phyloP scores from a whole-genome alignment of 1,140 invertebrate genomes.

The Camponotus floridanus region DNA sequence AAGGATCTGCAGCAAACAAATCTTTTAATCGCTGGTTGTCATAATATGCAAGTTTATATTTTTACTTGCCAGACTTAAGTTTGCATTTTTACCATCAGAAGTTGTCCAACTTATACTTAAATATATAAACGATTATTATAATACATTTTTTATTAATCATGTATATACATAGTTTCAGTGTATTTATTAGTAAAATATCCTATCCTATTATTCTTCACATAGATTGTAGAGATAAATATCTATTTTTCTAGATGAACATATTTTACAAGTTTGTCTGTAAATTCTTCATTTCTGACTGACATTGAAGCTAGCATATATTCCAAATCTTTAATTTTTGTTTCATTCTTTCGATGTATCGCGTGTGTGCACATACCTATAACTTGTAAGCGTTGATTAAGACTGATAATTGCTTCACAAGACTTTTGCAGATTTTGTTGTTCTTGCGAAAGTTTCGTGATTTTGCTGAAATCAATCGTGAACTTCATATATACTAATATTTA shows the following conservation, averaged over 20 bases:
- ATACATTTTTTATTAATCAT: constrained; percentile 86
- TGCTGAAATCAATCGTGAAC: constrained; percentile 71
- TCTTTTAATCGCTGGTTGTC: constrained; percentile 81
- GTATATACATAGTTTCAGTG: constrained; percentile 53
- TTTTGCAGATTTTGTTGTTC: constrained; percentile 78
- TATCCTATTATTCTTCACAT: constrained; percentile 47
- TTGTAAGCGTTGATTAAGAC: constrained; percentile 80
- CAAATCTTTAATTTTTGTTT: constrained; percentile 68
- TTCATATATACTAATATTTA: background rate
- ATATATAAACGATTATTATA: constrained; percentile 81
- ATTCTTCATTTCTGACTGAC: background rate
- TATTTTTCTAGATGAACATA: constrained; percentile 52
- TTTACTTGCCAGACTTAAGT: constrained; percentile 65
- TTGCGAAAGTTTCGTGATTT: constrained; percentile 78
- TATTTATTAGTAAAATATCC: constrained; percentile 40
- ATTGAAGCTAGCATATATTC: constrained; percentile 61
- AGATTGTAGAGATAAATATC: constrained; percentile 1
- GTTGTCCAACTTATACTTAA: constrained; percentile 77
- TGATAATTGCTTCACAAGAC: constrained; percentile 69
- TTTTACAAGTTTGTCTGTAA: background rate
- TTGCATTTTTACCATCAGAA: constrained; percentile 76
- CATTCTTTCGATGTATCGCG: constrained; percentile 73
- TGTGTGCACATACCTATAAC: constrained; percentile 73
- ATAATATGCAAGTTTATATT: constrained; percentile 72
- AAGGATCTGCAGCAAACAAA: constrained; percentile 69